Evolutionary conservation across 2,888 invertebrate genomes (phyloP), one percentile per base, ranked within the genome.

Genomic region (Drosophila mulleri): DNA sequence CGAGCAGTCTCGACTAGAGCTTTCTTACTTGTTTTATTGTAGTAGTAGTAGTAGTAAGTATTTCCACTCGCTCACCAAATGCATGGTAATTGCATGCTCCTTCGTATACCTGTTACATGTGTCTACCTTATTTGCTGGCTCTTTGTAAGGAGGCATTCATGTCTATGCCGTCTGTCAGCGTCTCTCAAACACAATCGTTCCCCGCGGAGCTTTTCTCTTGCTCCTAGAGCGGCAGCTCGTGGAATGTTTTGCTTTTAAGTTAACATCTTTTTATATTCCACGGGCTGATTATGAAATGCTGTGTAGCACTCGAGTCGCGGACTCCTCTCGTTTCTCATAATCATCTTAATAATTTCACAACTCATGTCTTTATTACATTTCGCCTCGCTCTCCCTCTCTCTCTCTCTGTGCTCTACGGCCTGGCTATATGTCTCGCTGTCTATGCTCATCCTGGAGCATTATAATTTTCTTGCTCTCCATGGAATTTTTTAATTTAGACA

Each of bases 281-380:
- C 45, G n/a, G 45, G 37, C 74, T 64, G 67, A 75, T 72, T 78
- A 58, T 57, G 65, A 70, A 45, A 62, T 18, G 58, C 45, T 48
- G 41, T 50, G 52, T 16, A 16, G 48, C 64, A 70, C 56, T 45
- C 56, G 42, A 67, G 62, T 57, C 26, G 37, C 54, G 35, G 52
- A 62, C 72, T 69, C 41, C 57, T 67, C 63, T 70, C 70, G 64
- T 70, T 80, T 75, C 75, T 75, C 89, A 80, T 83, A 88, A 83
- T 86, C 86, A 86, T 83, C 83, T 83, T 83, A 86, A 88, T 83
- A 88, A 83, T 86, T 83, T 78, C 86, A 77, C 71, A 83, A 83
- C 89, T 88, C 83, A 88, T 88, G 83, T 83, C 83, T 83, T 83
- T 83, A 86, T 86, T 86, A 83, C 87, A 83, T 88, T 88, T 29